Evolutionary conservation across 2,888 invertebrate genomes (phyloP).

Genomic region (Drosophila diplacantha): DNA sequence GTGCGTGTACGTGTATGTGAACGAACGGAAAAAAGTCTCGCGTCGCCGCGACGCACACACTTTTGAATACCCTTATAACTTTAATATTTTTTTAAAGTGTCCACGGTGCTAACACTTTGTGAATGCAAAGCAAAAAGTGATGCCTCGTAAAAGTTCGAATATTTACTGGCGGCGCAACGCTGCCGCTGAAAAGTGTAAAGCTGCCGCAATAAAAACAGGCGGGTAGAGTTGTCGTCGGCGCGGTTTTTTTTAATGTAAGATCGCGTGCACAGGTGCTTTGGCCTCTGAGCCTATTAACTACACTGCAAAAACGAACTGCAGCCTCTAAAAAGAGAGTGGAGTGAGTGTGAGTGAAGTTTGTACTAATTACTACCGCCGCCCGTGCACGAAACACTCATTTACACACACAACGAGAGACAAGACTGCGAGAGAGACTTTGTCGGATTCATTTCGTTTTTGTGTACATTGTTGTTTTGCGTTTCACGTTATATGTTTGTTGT

Average conservation of each 20-base stretch:
- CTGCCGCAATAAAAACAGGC: slow-evolving; percentile 32
- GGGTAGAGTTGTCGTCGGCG: slow-evolving; percentile 16
- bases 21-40: slow-evolving; percentile 12
- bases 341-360: slow-evolving; percentile 57
- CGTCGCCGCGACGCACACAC: slow-evolving; percentile 24
- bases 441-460: slow-evolving; percentile 49
- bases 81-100: slow-evolving; percentile 5
- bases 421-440: slow-evolving; percentile 33
- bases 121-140: slow-evolving; percentile 9
- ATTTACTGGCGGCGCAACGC: slow-evolving; percentile 19
- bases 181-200: slow-evolving; percentile 22
- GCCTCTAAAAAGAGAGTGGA: slow-evolving; percentile 32
- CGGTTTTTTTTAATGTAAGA: slow-evolving; percentile 19
- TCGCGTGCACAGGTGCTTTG: slow-evolving; percentile 39
- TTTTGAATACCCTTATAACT: slow-evolving; percentile 6
- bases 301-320: slow-evolving; percentile 26
- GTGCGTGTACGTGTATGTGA: slow-evolving; percentile 46
- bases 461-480: slow-evolving; percentile 59
- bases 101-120: slow-evolving; percentile 4
- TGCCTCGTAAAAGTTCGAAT: slow-evolving; percentile 16
- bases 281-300: slow-evolving; percentile 16
- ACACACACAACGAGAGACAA: slow-evolving; percentile 46
- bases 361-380: slow-evolving; percentile 61
- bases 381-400: slow-evolving; percentile 63
- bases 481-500: slow-evolving; percentile 42